Evolutionary conservation across 2,888 invertebrate species (phyloP).

Genomic region (Rotaria macrura): DNA sequence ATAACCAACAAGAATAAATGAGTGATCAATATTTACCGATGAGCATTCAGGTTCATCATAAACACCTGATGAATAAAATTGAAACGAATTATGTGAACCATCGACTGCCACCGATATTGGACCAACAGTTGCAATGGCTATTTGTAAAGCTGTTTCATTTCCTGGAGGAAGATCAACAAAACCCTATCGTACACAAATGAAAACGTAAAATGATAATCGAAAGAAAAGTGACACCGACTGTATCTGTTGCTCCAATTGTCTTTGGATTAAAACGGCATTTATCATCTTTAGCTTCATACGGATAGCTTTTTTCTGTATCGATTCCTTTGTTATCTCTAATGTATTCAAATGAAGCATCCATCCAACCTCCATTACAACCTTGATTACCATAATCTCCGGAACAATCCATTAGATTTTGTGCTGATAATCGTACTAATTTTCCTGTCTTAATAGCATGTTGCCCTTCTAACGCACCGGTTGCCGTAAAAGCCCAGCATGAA

Average conservation of each 20-base stretch:
- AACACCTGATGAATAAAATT: slow-evolving; percentile 36
- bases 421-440: slow-evolving; percentile 69
- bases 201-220: not conserved
- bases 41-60: slow-evolving; percentile 36
- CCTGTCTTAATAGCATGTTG: slow-evolving; percentile 65
- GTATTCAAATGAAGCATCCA: slow-evolving; percentile 36
- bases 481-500: slow-evolving; percentile 67
- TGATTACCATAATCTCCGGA: slow-evolving; percentile 66
- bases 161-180: slow-evolving; percentile 36
- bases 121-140: slow-evolving; percentile 35
- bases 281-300: slow-evolving; percentile 32
- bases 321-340: slow-evolving; percentile 35
- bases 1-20: slow-evolving; percentile 36
- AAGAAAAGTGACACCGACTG: not conserved
- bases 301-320: slow-evolving; percentile 43
- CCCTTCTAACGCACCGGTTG: slow-evolving; percentile 34
- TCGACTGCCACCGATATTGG: slow-evolving; percentile 36
- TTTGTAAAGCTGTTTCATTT: slow-evolving; percentile 36
- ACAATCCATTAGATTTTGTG: slow-evolving; percentile 83
- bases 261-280: slow-evolving; percentile 35
- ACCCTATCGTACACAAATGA: slow-evolving; percentile 19
- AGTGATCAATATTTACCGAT: slow-evolving; percentile 32
- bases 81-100: slow-evolving; percentile 33
- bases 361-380: slow-evolving; percentile 68
- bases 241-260: slow-evolving; percentile 35